Percentiles rank a stretch among this genome's conserved stretches.
Evolutionary conservation across 2,888 invertebrate species (phyloP).

Genomic region (Oligia strigilis): DNA sequence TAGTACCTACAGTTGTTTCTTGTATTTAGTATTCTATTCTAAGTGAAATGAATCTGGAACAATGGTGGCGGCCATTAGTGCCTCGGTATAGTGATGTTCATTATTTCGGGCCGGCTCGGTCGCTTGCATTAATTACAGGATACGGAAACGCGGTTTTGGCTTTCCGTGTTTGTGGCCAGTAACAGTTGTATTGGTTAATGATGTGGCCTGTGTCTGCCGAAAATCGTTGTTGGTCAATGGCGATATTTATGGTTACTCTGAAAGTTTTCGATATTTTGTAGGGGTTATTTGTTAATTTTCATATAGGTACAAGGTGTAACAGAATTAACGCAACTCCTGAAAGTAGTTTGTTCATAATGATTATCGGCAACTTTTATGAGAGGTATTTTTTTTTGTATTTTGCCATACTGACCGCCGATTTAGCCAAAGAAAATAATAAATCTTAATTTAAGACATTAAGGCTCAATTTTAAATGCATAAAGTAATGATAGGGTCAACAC

Average conservation of each 20-base stretch:
- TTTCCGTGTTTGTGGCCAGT: conserved; percentile 67
- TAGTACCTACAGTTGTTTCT: background rate
- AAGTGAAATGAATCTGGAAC: conserved; percentile 60
- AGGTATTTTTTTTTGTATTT: too few species aligned
- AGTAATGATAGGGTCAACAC: too few species aligned
- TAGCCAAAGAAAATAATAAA: too few species aligned
- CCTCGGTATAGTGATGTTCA: conserved; percentile 63
- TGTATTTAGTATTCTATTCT: conserved; percentile 51
- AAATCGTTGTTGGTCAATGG: conserved; percentile 10
- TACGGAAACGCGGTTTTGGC: conserved; percentile 72
- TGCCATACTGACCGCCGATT: too few species aligned
- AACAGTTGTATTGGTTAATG: conserved; percentile 64
- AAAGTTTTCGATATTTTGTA: background rate
- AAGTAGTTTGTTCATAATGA: too few species aligned
- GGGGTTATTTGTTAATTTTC: background rate
- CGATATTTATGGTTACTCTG: background rate
- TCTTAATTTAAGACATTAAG: too few species aligned
- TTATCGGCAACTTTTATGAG: too few species aligned
- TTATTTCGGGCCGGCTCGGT: conserved; percentile 65
- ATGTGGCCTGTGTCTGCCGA: conserved; percentile 55
- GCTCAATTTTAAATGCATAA: too few species aligned
- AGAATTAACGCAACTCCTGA: too few species aligned
- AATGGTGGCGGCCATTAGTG: conserved; percentile 61
- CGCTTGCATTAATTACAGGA: conserved; percentile 73
- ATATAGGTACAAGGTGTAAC: background rate